Conservation (phyloP, 1,140 invertebrate species). For the Pseudomyrmex gracilis region DNA sequence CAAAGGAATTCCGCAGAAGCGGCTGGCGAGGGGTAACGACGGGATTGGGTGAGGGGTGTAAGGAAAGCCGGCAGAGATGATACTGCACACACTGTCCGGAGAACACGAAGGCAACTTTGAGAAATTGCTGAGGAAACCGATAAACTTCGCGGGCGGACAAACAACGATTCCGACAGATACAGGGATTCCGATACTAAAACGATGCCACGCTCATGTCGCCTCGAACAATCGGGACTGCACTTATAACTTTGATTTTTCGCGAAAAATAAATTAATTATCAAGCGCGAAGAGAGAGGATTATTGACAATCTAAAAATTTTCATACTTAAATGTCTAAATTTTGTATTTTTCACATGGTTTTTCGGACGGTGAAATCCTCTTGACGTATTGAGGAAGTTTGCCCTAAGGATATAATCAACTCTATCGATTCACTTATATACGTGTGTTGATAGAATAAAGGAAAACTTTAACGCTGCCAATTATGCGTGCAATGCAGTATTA, state of each 20-base stretch:
- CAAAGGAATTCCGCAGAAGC: slow-evolving; percentile 81
- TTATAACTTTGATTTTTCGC: no score
- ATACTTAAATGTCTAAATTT: not conserved
- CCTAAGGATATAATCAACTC: slow-evolving; percentile 67
- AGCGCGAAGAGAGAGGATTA: no score
- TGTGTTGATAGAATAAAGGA: slow-evolving; percentile 62
- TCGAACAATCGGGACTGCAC: not conserved
- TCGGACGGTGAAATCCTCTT: slow-evolving; percentile 36
- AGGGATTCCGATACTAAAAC: slow-evolving; percentile 58
- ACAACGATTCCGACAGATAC: slow-evolving; percentile 73
- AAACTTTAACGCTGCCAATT: slow-evolving; percentile 70
- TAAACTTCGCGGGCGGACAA: slow-evolving; percentile 81
- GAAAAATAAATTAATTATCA: no score
- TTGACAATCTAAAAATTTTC: not conserved
- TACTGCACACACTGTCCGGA: slow-evolving; percentile 55
- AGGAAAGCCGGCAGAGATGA: slow-evolving; percentile 32
- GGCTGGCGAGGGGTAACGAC: slow-evolving; percentile 18
- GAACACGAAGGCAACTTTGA: slow-evolving; percentile 74
- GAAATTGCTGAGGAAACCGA: slow-evolving; percentile 80
- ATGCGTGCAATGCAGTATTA: slow-evolving; percentile 60
- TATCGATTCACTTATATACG: slow-evolving; percentile 49
- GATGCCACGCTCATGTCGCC: slow-evolving; percentile 10
- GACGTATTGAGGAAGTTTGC: slow-evolving; percentile 65
- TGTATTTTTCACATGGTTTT: slow-evolving; percentile 14
- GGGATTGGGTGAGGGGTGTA: slow-evolving; percentile 17